These are phyloP conservation scores for Drosophila neonasuta DNA, from an alignment of 2,888 invertebrate species.

Conservation along the genomic window DNA sequence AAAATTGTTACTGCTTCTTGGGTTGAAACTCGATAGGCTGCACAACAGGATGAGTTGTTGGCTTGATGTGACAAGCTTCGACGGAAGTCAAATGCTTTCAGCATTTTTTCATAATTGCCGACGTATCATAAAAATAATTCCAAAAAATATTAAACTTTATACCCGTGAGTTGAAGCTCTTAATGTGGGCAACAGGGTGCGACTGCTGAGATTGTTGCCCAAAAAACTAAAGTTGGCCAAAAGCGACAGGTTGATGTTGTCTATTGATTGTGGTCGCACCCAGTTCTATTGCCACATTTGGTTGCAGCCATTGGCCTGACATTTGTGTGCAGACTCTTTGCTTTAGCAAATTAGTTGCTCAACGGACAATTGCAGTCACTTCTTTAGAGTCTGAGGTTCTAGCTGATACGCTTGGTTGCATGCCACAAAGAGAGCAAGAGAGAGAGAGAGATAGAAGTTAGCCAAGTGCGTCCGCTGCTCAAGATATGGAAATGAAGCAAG, in stretches of 20 bases:
- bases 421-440: constrained; percentile 2
- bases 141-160: constrained; percentile 53
- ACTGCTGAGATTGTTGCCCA: constrained; percentile 44
- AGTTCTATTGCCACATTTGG: constrained; percentile 9
- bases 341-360: constrained; percentile 26
- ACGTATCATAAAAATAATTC: constrained; percentile 35
- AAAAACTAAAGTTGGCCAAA: constrained; percentile 29
- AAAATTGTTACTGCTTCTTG: constrained; percentile 24
- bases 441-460: constrained; percentile 20
- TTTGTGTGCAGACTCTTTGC: constrained; percentile 7
- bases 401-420: constrained; percentile 48
- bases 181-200: constrained; percentile 27
- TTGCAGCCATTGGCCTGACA: constrained; percentile 1
- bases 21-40: constrained; percentile 52
- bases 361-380: constrained; percentile 17
- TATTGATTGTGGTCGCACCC: constrained; percentile 33
- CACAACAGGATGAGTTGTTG: constrained; percentile 54
- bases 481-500: constrained; percentile 69
- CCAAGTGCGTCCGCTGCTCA: constrained; percentile 51
- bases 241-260: constrained; percentile 41
- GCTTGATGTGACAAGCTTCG: constrained; percentile 34
- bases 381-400: constrained; percentile 13
- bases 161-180: constrained; percentile 45
- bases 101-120: constrained; percentile 46
- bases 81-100: constrained; percentile 63